Evolutionary conservation across 2,888 invertebrate genomes (phyloP).

Genomic region (Limnephilus lunatus): DNA sequence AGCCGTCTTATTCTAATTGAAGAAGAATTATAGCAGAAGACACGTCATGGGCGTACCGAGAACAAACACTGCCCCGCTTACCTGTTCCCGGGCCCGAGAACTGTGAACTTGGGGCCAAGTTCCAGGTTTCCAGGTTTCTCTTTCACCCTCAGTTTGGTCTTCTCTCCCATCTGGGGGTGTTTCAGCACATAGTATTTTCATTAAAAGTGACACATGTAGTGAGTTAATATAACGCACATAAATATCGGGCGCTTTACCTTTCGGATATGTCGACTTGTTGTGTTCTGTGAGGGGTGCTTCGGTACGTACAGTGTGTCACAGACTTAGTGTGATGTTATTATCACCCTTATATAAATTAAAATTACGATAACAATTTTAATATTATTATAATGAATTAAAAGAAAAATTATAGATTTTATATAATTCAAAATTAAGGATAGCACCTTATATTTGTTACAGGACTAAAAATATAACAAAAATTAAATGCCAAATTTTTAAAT

Average conservation of each 20-base stretch:
- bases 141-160: background rate
- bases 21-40: slow-evolving; percentile 60
- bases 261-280: slow-evolving; percentile 40
- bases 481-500: no score
- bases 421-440: no score
- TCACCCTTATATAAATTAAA: background rate
- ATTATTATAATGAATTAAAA: no score
- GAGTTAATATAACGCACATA: slow-evolving; percentile 79
- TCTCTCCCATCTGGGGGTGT: slow-evolving; percentile 2
- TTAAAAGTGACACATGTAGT: slow-evolving; percentile 66
- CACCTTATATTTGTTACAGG: no score
- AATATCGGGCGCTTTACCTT: slow-evolving; percentile 71
- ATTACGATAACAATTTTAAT: background rate
- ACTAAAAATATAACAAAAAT: no score
- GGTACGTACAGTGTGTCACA: background rate
- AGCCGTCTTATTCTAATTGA: slow-evolving; percentile 58
- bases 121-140: background rate
- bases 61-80: slow-evolving; percentile 25
- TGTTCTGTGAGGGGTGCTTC: slow-evolving; percentile 45
- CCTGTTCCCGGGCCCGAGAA: slow-evolving; percentile 10
- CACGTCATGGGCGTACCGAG: slow-evolving; percentile 42
- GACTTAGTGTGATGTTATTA: background rate
- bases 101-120: background rate
- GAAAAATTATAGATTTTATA: no score
- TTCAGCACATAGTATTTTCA: slow-evolving; percentile 65